Evolutionary conservation across 2,113 vertebrate genomes (phyloP).

Genomic region (Rhineura floridana): DNA sequence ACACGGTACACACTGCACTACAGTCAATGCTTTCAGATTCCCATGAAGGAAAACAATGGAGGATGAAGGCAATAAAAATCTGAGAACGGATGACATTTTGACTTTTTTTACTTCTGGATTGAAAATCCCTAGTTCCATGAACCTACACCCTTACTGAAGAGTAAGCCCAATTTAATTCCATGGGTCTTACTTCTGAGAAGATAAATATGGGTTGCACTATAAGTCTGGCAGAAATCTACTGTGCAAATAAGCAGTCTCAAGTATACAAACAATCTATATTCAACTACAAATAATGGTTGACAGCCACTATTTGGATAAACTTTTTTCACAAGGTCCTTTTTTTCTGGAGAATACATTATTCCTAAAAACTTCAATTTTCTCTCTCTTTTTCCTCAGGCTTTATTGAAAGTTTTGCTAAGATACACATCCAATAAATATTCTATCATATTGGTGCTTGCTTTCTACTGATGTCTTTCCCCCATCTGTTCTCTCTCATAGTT

Average conservation of each 20-base stretch:
- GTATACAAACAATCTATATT: neutral
- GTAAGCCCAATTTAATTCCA: neutral
- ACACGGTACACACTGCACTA: neutral
- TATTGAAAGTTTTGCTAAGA: neutral
- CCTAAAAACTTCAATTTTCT: neutral
- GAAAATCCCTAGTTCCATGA: neutral
- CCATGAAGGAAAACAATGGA: neutral
- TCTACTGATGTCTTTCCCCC: neutral
- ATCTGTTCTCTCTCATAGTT: accelerated
- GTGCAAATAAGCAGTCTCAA: neutral
- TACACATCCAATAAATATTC: neutral
- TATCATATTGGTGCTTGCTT: accelerated
- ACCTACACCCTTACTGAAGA: neutral
- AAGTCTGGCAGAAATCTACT: neutral
- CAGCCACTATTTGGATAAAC: neutral
- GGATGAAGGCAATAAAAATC: neutral
- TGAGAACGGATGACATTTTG: neutral
- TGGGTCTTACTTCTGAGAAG: neutral
- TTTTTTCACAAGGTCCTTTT: neutral
- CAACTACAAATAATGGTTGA: neutral
- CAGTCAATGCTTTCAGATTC: neutral
- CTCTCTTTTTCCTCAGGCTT: neutral
- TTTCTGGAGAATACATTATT: neutral
- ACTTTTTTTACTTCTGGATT: neutral
- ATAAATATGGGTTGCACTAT: neutral